Conservation (phyloP, 2,888 invertebrate genomes). For the Synergus umbraculus region DNA sequence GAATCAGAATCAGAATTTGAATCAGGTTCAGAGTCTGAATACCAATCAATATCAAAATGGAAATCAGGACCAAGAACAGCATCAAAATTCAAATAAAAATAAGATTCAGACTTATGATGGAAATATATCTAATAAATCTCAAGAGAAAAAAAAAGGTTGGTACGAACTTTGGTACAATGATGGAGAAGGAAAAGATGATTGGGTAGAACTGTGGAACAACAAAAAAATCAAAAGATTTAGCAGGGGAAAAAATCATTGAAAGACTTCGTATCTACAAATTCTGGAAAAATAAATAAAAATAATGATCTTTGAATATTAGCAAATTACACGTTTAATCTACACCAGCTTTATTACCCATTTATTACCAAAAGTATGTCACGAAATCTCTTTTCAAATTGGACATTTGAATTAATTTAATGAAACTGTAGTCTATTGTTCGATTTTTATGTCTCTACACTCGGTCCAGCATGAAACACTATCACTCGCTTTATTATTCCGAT, state of each 20-base stretch:
- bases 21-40: neutral
- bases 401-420: conserved; percentile 31
- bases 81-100: neutral
- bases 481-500: conserved; percentile 7
- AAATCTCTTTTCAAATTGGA: conserved; percentile 9
- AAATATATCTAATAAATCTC: neutral
- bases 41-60: neutral
- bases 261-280: neutral
- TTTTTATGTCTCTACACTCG: neutral
- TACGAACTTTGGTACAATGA: conserved; percentile 49
- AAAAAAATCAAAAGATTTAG: conserved; percentile 51
- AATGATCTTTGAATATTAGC: neutral
- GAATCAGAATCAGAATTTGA: neutral
- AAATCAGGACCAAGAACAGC: neutral
- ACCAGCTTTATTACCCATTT: neutral
- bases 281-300: neutral
- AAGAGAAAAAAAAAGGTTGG: conserved; percentile 40
- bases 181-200: conserved; percentile 43
- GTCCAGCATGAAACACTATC: conserved; percentile 12
- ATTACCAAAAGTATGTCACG: no score
- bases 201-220: conserved; percentile 47
- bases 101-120: neutral
- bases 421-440: conserved; percentile 9
- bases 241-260: neutral
- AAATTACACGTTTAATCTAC: neutral